Base-by-base conservation (phyloP, 2,797 vertebrate genomes). In the Pogonophryne albipinna region DNA sequence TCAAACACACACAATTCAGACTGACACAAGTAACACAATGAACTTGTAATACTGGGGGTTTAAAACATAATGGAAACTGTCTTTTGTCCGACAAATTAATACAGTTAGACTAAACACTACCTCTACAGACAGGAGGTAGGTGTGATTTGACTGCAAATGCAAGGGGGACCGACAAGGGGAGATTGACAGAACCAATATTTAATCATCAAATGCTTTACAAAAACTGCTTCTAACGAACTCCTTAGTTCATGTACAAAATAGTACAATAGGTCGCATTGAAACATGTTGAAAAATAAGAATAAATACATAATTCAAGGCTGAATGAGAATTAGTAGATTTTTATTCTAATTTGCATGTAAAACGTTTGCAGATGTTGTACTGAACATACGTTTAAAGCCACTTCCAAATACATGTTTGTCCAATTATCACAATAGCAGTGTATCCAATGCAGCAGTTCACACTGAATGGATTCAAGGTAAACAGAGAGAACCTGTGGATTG, bases 91-190 rank as follows among this genome's bases (percentile, higher is more conserved):
- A 61, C 71, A 50, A n/a, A 53, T 74, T 10, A 62, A 58, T 50
- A 10, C 42, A 71, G 20, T 41, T 15, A 27, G 34, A 56, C 38
- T 44, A 57, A 16, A 74, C 61, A 65, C 51, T 17, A 20, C 77
- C 15, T 71, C 19, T 34, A 6, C n/a, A 41, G 19, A 61, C 13
- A 55, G 49, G 17, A 80, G 57, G 52, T 63, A 20, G 60, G 34
- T 45, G 38, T 11, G 17, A 74, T 69, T 14, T 72, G 13, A 70
- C n/a, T 9, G 60, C 12, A 64, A 81, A 78, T 44, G 57, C 34
- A 38, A 38, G 34, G 8, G 34, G 8, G 15, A 57, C 38, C 58
- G 67, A 79, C 10, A 50, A 16, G 49, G 12, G 31, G 20, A 38
- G n/a, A 61, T 79, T 38, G 66, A 27, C 13, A 9, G 13, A 3